Percentiles rank a stretch among this genome's conserved stretches.
These are phyloP conservation scores for Augochlorella aurata DNA, from an alignment of 2,888 invertebrate genomes.

Conservation along the genomic window DNA sequence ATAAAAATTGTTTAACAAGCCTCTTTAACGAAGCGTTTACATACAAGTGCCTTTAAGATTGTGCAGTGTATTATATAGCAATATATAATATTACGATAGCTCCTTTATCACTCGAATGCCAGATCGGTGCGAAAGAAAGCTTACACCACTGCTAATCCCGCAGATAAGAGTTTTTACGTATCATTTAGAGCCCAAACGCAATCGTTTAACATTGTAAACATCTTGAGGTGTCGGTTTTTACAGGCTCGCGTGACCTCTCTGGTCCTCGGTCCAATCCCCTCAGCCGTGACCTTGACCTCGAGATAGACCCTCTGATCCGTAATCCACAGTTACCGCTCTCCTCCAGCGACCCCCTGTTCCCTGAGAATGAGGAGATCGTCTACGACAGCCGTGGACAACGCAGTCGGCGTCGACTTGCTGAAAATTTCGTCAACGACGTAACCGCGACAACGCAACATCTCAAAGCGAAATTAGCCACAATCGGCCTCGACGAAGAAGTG, in stretches of 20 bases:
- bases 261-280: slow-evolving; percentile 75
- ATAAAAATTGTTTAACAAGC: too few species aligned
- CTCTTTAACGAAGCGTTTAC: background rate
- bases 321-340: slow-evolving; percentile 53
- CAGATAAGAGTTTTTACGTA: slow-evolving; percentile 10
- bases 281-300: slow-evolving; percentile 78
- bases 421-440: slow-evolving; percentile 82
- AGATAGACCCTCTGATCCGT: slow-evolving; percentile 75
- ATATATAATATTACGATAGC: background rate
- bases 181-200: slow-evolving; percentile 7
- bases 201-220: slow-evolving; percentile 20
- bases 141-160: background rate
- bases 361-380: slow-evolving; percentile 83
- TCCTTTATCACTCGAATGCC: background rate
- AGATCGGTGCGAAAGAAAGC: slow-evolving; percentile 4
- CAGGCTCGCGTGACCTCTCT: slow-evolving; percentile 79
- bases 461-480: slow-evolving; percentile 83
- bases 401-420: slow-evolving; percentile 80
- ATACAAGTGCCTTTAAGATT: background rate
- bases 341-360: slow-evolving; percentile 67
- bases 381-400: slow-evolving; percentile 86
- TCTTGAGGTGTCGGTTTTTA: slow-evolving; percentile 70
- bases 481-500: slow-evolving; percentile 86
- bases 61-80: background rate
- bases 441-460: slow-evolving; percentile 82